These are phyloP conservation scores for Crotalus horridus DNA, from an alignment of 2,113 vertebrate genomes.

Conservation along the genomic window DNA sequence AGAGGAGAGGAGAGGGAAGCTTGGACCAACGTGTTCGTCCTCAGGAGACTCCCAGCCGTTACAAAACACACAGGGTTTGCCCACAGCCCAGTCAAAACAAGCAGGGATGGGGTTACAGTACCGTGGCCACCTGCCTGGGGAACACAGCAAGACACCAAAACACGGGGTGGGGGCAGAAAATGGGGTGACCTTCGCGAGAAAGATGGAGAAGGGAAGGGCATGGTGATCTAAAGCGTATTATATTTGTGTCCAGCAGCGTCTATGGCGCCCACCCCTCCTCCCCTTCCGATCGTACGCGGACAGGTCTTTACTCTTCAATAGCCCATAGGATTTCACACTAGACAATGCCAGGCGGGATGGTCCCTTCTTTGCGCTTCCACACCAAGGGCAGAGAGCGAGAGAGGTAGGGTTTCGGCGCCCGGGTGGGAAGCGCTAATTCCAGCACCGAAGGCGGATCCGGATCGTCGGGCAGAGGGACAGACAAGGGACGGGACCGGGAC, in stretches of 20 bases:
- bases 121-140: neutral
- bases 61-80: conserved; percentile 20
- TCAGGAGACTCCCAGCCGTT: conserved; percentile 34
- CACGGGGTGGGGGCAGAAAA: neutral
- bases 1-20: neutral
- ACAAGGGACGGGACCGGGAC: neutral
- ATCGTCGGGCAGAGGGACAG: neutral
- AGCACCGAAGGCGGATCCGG: neutral
- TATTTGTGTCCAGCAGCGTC: neutral
- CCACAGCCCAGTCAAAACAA: conserved; percentile 30
- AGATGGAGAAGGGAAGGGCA: neutral
- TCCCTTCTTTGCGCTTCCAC: neutral
- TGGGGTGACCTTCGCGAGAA: neutral
- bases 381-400: neutral
- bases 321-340: neutral
- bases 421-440: neutral
- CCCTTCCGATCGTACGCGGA: neutral
- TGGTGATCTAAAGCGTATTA: neutral
- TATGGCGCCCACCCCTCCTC: too few species aligned
- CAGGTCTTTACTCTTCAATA: neutral
- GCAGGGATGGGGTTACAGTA: neutral
- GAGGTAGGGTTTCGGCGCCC: neutral
- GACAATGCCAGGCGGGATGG: neutral
- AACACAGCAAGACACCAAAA: neutral
- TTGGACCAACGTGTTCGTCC: conserved; percentile 21